phyloP scores from a whole-genome alignment of 2,797 vertebrate genomes.

The Emydoidea blandingii region DNA sequence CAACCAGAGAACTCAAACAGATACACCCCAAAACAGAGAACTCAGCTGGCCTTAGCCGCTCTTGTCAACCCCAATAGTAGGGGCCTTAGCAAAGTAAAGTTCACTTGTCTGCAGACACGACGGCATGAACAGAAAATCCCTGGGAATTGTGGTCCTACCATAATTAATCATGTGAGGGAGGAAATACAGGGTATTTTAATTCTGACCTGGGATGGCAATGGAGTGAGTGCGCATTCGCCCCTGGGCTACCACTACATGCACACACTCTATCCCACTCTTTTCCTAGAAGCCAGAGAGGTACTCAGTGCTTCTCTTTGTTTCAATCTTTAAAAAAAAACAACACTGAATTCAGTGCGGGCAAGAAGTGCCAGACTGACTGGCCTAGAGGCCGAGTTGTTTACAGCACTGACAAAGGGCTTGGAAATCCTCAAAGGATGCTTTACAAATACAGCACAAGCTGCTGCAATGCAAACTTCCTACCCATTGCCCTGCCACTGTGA shows the following conservation, averaged over 20 bases:
- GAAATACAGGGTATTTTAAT: neutral
- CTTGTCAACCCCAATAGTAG: neutral
- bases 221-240: too few species aligned
- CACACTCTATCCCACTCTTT: neutral
- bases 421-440: neutral
- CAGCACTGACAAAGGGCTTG: neutral
- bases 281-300: neutral
- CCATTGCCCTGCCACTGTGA: neutral
- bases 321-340: neutral
- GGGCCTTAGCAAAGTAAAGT: neutral
- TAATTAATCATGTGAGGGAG: neutral
- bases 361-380: accelerated
- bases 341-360: neutral
- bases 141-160: neutral
- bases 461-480: neutral
- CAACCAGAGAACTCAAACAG: neutral
- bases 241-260: neutral
- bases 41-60: neutral
- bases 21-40: neutral
- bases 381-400: neutral
- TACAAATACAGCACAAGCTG: neutral
- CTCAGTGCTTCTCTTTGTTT: neutral
- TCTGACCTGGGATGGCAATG: neutral
- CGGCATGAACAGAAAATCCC: neutral
- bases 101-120: neutral